Evolutionary conservation across 1,140 invertebrate genomes (phyloP).

Genomic region (Laupala kohalensis): DNA sequence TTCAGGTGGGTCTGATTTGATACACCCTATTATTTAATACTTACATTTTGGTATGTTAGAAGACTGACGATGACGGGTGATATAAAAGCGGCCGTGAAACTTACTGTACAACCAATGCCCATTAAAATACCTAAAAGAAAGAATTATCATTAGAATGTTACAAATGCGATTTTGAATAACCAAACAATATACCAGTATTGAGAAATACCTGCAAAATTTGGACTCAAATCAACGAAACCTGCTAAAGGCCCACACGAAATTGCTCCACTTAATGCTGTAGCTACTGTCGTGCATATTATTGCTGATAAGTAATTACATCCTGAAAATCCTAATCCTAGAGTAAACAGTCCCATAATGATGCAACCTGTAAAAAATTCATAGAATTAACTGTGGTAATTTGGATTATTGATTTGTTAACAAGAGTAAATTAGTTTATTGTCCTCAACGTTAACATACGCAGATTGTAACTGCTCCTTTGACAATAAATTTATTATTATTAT

Average conservation of each 20-base stretch:
- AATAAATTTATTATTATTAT: too few relatives aligned
- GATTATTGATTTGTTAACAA: too few relatives aligned
- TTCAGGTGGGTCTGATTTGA: too few relatives aligned
- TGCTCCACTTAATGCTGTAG: conserved; percentile 46
- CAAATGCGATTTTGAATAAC: not conserved
- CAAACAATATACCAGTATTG: too few relatives aligned
- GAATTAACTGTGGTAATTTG: too few relatives aligned
- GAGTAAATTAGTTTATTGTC: too few relatives aligned
- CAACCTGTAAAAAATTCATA: conserved; percentile 26
- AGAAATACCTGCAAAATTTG: conserved; percentile 46
- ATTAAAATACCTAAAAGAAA: not conserved
- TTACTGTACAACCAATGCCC: not conserved
- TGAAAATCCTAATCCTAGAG: conserved; percentile 42
- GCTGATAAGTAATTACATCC: conserved; percentile 46
- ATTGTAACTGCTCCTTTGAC: too few relatives aligned
- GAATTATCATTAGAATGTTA: not conserved
- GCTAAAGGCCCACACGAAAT: conserved; percentile 48
- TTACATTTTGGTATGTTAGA: not conserved
- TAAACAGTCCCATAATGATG: conserved; percentile 38
- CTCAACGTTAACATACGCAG: too few relatives aligned
- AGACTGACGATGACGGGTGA: not conserved
- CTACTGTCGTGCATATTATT: conserved; percentile 42
- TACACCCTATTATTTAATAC: too few relatives aligned
- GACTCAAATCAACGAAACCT: conserved; percentile 47
- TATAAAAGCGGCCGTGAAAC: not conserved